Percentiles rank a stretch among this genome's conserved stretches.
Evolutionary conservation across 2,113 vertebrate species (phyloP).

Genomic region (Melospiza georgiana): DNA sequence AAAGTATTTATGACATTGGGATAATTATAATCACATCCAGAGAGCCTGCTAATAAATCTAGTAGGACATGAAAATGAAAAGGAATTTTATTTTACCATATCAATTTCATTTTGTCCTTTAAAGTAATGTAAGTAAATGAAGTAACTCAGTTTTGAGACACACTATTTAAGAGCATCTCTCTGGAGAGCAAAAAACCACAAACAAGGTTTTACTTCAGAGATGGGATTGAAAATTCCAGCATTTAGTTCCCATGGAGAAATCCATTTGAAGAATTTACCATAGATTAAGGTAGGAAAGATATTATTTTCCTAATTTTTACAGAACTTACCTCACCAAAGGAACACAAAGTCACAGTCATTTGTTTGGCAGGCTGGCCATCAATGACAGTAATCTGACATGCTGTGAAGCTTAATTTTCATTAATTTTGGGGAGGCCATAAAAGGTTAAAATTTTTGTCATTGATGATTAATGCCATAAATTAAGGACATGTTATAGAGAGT

Average conservation of each 20-base stretch:
- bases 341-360: background rate
- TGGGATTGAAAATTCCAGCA: background rate
- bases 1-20: background rate
- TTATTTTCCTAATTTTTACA: background rate
- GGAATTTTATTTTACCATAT: background rate
- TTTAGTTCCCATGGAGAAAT: background rate
- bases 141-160: background rate
- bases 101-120: background rate
- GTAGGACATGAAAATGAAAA: background rate
- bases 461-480: constrained; percentile 38
- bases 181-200: background rate
- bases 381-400: background rate
- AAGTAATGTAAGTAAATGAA: background rate
- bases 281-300: background rate
- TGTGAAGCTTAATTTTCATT: constrained; percentile 13
- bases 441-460: constrained; percentile 10
- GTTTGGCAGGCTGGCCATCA: background rate
- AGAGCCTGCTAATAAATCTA: background rate
- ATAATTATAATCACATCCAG: background rate
- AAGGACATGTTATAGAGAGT: background rate
- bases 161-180: background rate
- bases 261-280: background rate
- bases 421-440: background rate
- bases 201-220: background rate
- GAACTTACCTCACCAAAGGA: background rate